Conservation (phyloP, 1,140 invertebrate species). For the Drosophila persimilis region DNA sequence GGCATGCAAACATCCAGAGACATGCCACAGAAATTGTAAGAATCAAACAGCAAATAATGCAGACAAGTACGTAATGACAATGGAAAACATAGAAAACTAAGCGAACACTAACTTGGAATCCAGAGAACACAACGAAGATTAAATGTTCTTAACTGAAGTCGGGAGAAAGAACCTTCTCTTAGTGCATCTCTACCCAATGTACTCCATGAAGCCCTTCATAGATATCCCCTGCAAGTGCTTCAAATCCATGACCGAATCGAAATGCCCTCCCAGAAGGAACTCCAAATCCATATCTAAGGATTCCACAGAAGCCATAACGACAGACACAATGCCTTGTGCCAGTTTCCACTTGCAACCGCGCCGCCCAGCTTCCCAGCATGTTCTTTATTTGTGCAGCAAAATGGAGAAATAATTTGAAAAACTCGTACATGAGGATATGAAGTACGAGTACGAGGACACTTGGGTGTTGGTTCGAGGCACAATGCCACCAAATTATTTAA, state of each 20-base stretch:
- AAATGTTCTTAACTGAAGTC: too few relatives aligned
- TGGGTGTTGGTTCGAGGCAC: slow-evolving; percentile 65
- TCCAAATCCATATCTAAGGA: slow-evolving; percentile 24
- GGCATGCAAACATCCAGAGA: slow-evolving; percentile 72
- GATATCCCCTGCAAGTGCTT: background rate
- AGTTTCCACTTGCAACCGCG: slow-evolving; percentile 50
- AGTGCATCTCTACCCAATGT: too few relatives aligned
- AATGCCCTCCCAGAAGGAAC: slow-evolving; percentile 5
- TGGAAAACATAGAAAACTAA: slow-evolving; percentile 49
- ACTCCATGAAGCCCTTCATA: too few relatives aligned
- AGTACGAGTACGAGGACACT: slow-evolving; percentile 20
- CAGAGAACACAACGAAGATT: slow-evolving; percentile 3
- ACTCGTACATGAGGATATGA: slow-evolving; percentile 9
- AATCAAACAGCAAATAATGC: slow-evolving; percentile 77
- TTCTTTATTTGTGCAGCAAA: slow-evolving; percentile 54
- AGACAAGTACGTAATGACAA: slow-evolving; percentile 63
- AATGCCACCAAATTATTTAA: slow-evolving; percentile 81
- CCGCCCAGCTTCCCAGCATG: slow-evolving; percentile 24
- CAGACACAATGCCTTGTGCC: slow-evolving; percentile 56
- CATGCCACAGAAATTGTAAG: slow-evolving; percentile 65
- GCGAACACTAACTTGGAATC: slow-evolving; percentile 27
- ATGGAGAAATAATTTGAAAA: slow-evolving; percentile 78
- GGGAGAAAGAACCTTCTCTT: too few relatives aligned
- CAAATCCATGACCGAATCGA: background rate
- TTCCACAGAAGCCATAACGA: slow-evolving; percentile 34